These are phyloP conservation scores for Polydrusus cervinus DNA, from an alignment of 2,888 invertebrate genomes.

Conservation along the genomic window DNA sequence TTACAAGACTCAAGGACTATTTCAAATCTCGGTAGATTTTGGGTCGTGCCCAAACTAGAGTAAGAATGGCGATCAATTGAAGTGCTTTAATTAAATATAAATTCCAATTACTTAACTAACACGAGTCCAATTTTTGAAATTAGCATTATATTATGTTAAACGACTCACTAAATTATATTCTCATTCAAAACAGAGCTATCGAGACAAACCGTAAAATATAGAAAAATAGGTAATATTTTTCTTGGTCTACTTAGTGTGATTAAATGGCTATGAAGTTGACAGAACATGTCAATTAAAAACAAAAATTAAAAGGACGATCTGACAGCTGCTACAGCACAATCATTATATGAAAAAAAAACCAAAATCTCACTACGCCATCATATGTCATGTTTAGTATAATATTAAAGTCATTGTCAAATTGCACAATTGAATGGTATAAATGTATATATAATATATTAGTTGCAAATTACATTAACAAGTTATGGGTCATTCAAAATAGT, in stretches of 20 bases:
- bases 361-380: constrained; percentile 68
- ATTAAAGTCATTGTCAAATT: constrained; percentile 66
- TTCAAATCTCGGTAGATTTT: no score
- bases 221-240: constrained; percentile 17
- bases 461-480: constrained; percentile 17
- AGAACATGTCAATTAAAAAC: constrained; percentile 66
- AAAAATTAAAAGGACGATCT: constrained; percentile 61
- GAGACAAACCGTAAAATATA: background rate
- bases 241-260: constrained; percentile 31
- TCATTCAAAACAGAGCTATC: no score
- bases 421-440: constrained; percentile 62
- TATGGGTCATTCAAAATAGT: background rate
- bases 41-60: no score
- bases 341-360: constrained; percentile 64
- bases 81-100: no score
- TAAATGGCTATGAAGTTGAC: constrained; percentile 62
- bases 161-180: no score
- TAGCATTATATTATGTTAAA: no score
- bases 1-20: no score
- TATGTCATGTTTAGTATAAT: constrained; percentile 65
- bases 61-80: no score
- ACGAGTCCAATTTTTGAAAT: no score
- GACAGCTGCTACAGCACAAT: constrained; percentile 69
- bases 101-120: no score
- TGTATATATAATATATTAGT: constrained; percentile 48